Percentiles rank a stretch among this genome's conserved stretches.
These are phyloP conservation scores for Datnioides undecimradiatus DNA, from an alignment of 2,113 vertebrate species.

Conservation along the genomic window DNA sequence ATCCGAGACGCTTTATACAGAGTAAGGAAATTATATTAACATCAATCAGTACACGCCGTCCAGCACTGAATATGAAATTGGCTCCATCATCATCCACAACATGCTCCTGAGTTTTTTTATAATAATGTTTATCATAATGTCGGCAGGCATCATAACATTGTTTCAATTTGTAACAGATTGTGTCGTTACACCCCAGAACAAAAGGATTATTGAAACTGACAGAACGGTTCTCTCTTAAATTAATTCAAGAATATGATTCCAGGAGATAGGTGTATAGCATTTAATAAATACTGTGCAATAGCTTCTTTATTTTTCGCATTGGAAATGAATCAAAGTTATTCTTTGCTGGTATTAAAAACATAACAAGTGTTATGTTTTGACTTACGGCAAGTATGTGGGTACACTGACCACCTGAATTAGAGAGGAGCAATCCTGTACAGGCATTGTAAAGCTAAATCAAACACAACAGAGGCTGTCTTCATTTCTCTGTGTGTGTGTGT, in stretches of 20 bases:
- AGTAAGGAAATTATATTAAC: neutral
- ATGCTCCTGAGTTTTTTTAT: neutral
- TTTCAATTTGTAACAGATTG: neutral
- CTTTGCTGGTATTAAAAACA: neutral
- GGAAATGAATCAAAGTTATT: neutral
- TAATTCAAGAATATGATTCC: neutral
- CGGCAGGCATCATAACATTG: neutral
- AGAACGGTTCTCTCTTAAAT: neutral
- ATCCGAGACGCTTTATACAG: neutral
- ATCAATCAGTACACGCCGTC: neutral
- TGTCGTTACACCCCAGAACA: no score
- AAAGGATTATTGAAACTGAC: neutral
- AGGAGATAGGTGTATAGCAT: neutral
- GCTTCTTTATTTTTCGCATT: neutral
- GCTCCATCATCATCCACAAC: neutral
- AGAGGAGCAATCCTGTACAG: neutral
- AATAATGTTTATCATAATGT: neutral
- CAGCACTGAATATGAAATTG: neutral
- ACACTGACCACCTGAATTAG: neutral
- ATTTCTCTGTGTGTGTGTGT: conserved; percentile 20
- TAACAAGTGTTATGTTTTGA: neutral
- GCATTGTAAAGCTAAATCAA: conserved; percentile 14
- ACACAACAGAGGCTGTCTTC: conserved; percentile 30
- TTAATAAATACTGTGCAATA: neutral
- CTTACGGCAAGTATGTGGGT: neutral